phyloP scores from a whole-genome alignment of 2,888 invertebrate species.

The Aphodius granarius region DNA sequence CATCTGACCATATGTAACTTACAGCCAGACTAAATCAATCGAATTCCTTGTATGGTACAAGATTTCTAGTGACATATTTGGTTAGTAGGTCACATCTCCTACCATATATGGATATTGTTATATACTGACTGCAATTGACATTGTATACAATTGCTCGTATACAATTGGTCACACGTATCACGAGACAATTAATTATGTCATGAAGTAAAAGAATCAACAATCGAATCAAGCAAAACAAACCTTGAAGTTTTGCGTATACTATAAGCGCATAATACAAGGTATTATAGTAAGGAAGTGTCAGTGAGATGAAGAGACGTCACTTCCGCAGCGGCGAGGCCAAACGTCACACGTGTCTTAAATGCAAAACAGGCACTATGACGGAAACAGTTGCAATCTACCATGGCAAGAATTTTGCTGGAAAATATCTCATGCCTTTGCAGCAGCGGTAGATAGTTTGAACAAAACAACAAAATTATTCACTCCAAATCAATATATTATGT shows the following conservation, averaged over 20 bases:
- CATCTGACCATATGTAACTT: not conserved
- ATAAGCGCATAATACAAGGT: not conserved
- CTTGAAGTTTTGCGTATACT: not conserved
- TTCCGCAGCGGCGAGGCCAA: constrained; percentile 48
- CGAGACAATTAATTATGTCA: not conserved
- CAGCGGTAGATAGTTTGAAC: too few relatives aligned
- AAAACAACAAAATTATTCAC: too few relatives aligned
- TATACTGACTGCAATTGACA: not conserved
- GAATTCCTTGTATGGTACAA: not conserved
- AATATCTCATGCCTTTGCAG: not conserved
- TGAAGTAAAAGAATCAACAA: too few relatives aligned
- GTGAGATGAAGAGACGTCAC: constrained; percentile 44
- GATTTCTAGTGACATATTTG: not conserved
- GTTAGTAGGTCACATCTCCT: not conserved
- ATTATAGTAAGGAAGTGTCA: not conserved
- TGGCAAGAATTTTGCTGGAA: not conserved
- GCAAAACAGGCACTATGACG: not conserved
- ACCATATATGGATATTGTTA: not conserved
- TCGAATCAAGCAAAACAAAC: not conserved
- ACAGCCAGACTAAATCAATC: not conserved
- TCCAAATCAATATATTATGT: too few relatives aligned
- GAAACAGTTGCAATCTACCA: not conserved
- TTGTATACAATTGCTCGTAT: not conserved
- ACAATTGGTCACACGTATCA: not conserved
- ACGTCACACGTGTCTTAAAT: constrained; percentile 18